Evolutionary conservation across 1,140 invertebrate genomes (phyloP), one percentile per base, ranked within the genome.

Genomic region (Micrasema minimum): DNA sequence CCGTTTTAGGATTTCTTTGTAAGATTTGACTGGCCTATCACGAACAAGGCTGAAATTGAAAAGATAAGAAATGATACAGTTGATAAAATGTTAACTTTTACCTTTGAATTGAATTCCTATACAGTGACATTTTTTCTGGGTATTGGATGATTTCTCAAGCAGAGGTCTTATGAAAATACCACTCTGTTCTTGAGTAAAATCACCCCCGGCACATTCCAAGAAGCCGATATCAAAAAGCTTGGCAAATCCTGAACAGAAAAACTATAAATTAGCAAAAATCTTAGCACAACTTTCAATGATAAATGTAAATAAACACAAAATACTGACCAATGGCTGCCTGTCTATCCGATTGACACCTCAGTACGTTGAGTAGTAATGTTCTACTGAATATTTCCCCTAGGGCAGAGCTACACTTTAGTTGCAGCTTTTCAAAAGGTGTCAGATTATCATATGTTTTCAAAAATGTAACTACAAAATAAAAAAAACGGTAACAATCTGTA

Each of bases 361-460:
- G 80, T 7, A 90, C 72, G 74, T 82, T 81, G 9, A 84, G 77
- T 10, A 90, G 74, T 83, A 89, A 88, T 37, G 79, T 78, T 72
- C 88, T 81, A 10, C 85, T 83, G 66, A 90, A 86, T 22, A 83
- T 83, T 41, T 87, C 85, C 0, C 89, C 89, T 2, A 90, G 78
- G 0, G 89, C 85, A 0, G 88, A 82, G 2, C 85, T 85, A 68
- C 85, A 87, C 78, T 90, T 90, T 1, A 90, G 72, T 2, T 90
- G 69, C 59, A 88, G 79, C 75, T 90, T 88, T 77, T 89, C 88
- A 50, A 87, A 84, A 0, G 87, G 83, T 2, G 82, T 85, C 53
- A 90, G 76, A 0, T 85, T 85, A 71, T 89, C 88, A 72, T 87
- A 89, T 0, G 85, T 82, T 76, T 86, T 87, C 75, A 89, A 73